phyloP scores from a whole-genome alignment of 2,113 vertebrate genomes.

The Theristicus caerulescens region DNA sequence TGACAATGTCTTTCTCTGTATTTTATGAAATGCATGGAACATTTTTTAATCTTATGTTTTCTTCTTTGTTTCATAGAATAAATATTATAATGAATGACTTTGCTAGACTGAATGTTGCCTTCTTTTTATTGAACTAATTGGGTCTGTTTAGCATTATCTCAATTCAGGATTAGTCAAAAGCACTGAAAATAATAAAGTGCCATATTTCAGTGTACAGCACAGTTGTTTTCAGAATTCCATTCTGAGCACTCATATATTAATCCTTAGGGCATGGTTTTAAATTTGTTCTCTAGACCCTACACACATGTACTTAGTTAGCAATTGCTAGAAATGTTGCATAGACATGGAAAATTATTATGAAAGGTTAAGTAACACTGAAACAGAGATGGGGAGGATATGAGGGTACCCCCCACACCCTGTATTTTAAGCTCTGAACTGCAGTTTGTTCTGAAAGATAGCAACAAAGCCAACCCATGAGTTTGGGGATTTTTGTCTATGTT shows the following conservation, averaged over 20 bases:
- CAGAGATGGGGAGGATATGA: background rate
- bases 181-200: background rate
- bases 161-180: background rate
- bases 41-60: background rate
- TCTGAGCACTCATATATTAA: background rate
- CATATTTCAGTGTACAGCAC: background rate
- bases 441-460: background rate
- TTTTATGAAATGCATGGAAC: constrained; percentile 9
- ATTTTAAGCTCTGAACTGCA: background rate
- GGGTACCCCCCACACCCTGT: fast-evolving
- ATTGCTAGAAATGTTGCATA: background rate
- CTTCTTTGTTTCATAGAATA: constrained; percentile 37
- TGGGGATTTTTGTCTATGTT: background rate
- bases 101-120: background rate
- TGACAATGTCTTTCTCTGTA: background rate
- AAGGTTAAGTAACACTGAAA: background rate
- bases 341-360: background rate
- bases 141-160: background rate
- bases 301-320: background rate
- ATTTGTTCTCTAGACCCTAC: background rate
- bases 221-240: background rate
- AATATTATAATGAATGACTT: constrained; percentile 2
- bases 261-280: background rate
- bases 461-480: background rate
- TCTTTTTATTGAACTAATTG: background rate